A percentile compares a stretch with the other conserved stretches of the same genome.
phyloP scores from a whole-genome alignment of 1,140 invertebrate species.

The Homarus americanus region DNA sequence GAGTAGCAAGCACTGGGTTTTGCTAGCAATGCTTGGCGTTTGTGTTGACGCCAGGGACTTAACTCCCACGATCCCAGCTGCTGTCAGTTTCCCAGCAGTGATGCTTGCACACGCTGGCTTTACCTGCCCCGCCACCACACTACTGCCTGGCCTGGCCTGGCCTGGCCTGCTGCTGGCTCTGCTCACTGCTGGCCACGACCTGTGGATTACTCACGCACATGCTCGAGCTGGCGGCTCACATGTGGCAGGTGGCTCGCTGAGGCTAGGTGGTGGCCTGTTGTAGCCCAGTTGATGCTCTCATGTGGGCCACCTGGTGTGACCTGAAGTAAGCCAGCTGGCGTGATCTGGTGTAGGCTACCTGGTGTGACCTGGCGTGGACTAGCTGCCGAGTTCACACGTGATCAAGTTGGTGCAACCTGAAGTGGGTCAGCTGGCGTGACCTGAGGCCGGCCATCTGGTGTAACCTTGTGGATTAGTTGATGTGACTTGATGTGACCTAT shows the following conservation, averaged over 20 bases:
- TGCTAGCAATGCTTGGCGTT: slow-evolving; percentile 43
- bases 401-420: neutral
- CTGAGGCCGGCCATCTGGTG: neutral
- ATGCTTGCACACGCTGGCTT: slow-evolving; percentile 12
- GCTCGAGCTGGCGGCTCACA: slow-evolving; percentile 24
- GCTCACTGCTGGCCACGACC: slow-evolving; percentile 1
- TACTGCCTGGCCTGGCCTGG: neutral
- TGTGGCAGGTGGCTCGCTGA: slow-evolving; percentile 19
- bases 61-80: neutral
- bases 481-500: neutral
- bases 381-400: too few species aligned
- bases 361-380: neutral
- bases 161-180: slow-evolving; percentile 8
- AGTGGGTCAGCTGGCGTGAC: neutral
- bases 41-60: slow-evolving; percentile 20
- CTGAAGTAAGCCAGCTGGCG: neutral
- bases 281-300: neutral
- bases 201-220: slow-evolving; percentile 34
- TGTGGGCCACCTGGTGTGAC: neutral
- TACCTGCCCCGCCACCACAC: neutral
- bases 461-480: neutral
- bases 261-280: neutral
- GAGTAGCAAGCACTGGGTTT: slow-evolving; percentile 57
- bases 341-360: too few species aligned
- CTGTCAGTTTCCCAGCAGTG: slow-evolving; percentile 35